phyloP scores from a whole-genome alignment of 2,113 vertebrate genomes.

The Tragelaphus strepsiceros region DNA sequence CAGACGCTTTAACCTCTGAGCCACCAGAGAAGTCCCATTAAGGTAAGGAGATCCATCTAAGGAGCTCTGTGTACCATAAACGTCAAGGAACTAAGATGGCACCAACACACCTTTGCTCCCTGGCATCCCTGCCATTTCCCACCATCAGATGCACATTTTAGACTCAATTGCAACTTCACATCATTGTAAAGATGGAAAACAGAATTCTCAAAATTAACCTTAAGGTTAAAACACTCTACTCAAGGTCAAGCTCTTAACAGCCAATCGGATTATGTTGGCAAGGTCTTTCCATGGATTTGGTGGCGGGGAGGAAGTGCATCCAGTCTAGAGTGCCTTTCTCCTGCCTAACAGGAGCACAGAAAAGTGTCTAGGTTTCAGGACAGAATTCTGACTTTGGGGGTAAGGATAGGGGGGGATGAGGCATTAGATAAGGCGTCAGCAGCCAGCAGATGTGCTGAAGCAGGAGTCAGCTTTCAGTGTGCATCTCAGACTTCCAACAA shows the following conservation, averaged over 20 bases:
- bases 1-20: no score
- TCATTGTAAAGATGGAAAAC: background rate
- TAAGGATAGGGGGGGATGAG: background rate
- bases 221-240: background rate
- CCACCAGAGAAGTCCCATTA: no score
- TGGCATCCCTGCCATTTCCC: rapidly evolving
- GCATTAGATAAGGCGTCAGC: rapidly evolving
- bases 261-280: background rate
- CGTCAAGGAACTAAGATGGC: background rate
- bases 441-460: background rate
- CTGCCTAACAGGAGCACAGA: background rate
- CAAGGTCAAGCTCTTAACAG: background rate
- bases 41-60: background rate
- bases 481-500: background rate
- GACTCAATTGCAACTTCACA: background rate
- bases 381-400: background rate
- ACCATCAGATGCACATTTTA: background rate
- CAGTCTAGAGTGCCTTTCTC: background rate
- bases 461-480: background rate
- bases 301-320: background rate
- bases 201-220: background rate
- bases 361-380: background rate
- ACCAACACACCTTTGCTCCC: background rate
- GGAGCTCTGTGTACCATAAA: background rate
- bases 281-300: background rate